Base-by-base conservation (phyloP, 2,888 invertebrate genomes). In the Chironomus riparius region DNA sequence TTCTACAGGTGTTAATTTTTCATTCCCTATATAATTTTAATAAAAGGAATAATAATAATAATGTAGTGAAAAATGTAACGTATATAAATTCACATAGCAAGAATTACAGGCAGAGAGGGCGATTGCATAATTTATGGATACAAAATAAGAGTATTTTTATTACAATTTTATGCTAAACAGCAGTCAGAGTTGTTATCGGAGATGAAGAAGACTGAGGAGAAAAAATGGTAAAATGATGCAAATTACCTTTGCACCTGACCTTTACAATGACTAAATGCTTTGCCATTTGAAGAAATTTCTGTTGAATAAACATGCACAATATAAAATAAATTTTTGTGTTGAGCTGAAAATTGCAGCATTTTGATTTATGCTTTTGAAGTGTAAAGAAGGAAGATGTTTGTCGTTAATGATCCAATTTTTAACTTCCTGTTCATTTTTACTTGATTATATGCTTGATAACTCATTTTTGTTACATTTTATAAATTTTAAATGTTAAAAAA, bases 201-300 rank as follows among this genome's bases (percentile, higher is more conserved):
- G 5, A 18, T 15, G 56, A n/a, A 22, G 22, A 18, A 70, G 47
- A 48, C 0, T 22, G 15, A 47, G 38, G 38, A 72, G 56, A 48
- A 50, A 65, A n/a, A 62, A 62, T 62, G 22, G 62, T 62, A 24
- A 24, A 65, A 65, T 65, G 22, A 74, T 74, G 65, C 74, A 74
- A 74, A 74, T 74, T 74, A 47, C 74, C 22, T 73, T 73, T 68
- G 68, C 74, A 74, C 74, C 74, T 74, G 74, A 74, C 68, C 71
- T 65, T 65, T 21, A 65, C 22, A 65, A 65, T 65, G 22, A 65
- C 65, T 65, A 38, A 10, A 38, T 38, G 10, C 38, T 56, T 56
- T 3, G 56, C 56, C 56, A 56, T 18, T 56, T 18, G n/a, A 15
- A 7, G 6, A 56, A 56, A 15, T 56, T 15, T 18, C n/a, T 18